Evolutionary conservation across 37 sponge, comb jelly and placozoan species (phyloP), one percentile per base, ranked within the genome.

Genomic region (Halisarca cf. caerulea): DNA sequence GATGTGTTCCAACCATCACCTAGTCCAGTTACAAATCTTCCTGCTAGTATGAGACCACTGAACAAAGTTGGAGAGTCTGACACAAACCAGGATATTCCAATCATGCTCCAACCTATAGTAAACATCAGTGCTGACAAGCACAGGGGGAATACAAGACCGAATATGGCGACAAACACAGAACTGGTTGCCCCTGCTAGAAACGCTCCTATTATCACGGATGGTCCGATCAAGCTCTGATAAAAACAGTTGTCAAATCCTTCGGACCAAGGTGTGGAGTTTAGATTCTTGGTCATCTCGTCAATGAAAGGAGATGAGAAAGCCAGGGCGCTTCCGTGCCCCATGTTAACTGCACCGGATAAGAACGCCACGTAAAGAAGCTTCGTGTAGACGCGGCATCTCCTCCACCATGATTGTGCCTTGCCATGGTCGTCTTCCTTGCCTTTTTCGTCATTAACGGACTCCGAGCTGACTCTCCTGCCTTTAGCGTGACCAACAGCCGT

Each of bases 11-110:
- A 90, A 20, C 94, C 94, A 9, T 71, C 39, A 24, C 83, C 78
- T 53, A 90, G 81, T 32, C 94, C 94, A 42, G 91, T 88, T 15
- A 94, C 21, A 0, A 85, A 4, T 25, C 94, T 53, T 18, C 94
- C 94, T 59, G 82, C 58, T 18, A 81, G 68, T 11, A 90, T 3
- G 34, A 86, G 15, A 2, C 60, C 68, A 0, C 72, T 30, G 37
- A 92, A 89, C 37, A 37, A 8, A 36, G 37, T 2, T 23, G 72
- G 72, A 6, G 9, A 47, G 28, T 5, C 7, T 5, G 72, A 33
- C 28, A 71, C 38, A 18, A 64, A 69, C 9, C 61, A 64, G 1
- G 75, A 74, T 3, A 21, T 33, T 21, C 80, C 69, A 40, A 92
- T 83, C 18, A 86, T 8, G 28, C 80, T 1, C 93, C 93, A 92